These are phyloP conservation scores for Euwallacea fornicatus DNA, from an alignment of 1,140 invertebrate species.

Conservation along the genomic window DNA sequence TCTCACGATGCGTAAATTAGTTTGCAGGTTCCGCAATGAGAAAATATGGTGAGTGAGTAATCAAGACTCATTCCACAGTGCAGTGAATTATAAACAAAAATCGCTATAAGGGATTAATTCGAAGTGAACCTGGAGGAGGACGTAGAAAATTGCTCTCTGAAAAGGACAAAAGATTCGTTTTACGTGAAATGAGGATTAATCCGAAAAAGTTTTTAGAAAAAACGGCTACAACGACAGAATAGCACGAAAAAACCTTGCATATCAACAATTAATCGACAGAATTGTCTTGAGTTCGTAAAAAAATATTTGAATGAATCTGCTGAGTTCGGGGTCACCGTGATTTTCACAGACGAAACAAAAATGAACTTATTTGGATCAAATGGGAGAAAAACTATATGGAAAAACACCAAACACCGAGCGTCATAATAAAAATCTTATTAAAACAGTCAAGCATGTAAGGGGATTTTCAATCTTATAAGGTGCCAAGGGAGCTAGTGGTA, in stretches of 20 bases:
- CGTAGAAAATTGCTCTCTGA: too few species aligned
- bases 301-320: background rate
- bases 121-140: background rate
- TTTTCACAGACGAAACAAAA: constrained; percentile 2
- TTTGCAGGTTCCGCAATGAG: background rate
- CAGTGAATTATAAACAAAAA: background rate
- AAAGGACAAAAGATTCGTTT: constrained; percentile 6
- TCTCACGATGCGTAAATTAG: background rate
- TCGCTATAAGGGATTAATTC: background rate
- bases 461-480: too few species aligned
- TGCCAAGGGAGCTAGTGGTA: too few species aligned
- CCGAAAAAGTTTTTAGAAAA: background rate
- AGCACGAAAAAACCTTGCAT: background rate
- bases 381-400: background rate
- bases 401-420: background rate
- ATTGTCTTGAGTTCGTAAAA: background rate
- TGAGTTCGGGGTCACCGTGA: background rate
- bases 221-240: background rate
- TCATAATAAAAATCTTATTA: background rate
- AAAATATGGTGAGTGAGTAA: background rate
- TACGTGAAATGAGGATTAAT: constrained; percentile 9
- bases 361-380: background rate
- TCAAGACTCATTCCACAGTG: background rate
- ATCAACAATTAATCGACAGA: background rate
- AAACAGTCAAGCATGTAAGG: background rate